Evolutionary conservation across 2,888 invertebrate genomes (phyloP).

Genomic region (Plutella xylostella): DNA sequence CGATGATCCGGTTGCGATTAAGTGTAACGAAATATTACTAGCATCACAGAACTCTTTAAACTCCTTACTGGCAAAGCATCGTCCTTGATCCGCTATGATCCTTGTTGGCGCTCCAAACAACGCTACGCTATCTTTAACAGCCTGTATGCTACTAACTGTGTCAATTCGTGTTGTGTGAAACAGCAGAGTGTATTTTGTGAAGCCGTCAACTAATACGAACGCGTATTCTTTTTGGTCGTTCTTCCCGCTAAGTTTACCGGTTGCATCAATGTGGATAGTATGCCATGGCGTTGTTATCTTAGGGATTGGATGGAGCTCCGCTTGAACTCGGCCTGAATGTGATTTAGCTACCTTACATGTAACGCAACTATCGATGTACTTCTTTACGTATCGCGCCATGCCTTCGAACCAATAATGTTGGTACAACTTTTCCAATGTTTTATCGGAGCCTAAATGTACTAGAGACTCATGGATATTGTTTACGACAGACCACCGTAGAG

Average conservation of each 20-base stretch:
- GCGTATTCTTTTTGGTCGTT: slow-evolving; percentile 23
- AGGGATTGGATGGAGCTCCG: slow-evolving; percentile 27
- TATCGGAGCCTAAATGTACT: slow-evolving; percentile 22
- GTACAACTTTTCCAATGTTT: slow-evolving; percentile 22
- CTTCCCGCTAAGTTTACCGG: slow-evolving; percentile 23
- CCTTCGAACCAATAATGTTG: slow-evolving; percentile 27
- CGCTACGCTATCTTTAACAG: not conserved
- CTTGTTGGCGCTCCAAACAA: slow-evolving; percentile 19
- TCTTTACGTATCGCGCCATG: slow-evolving; percentile 25
- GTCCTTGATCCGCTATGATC: slow-evolving; percentile 18
- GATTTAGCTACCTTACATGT: slow-evolving; percentile 27
- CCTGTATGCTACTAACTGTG: not conserved
- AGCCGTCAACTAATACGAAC: slow-evolving; percentile 23
- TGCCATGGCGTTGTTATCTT: slow-evolving; percentile 24
- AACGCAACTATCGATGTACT: slow-evolving; percentile 28
- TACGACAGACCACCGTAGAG: slow-evolving; percentile 24
- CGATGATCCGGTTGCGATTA: not conserved
- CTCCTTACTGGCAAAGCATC: slow-evolving; percentile 11
- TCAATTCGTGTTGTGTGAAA: slow-evolving; percentile 12
- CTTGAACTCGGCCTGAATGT: slow-evolving; percentile 22
- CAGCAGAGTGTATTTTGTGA: slow-evolving; percentile 22
- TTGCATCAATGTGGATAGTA: slow-evolving; percentile 25
- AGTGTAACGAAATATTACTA: slow-evolving; percentile 16
- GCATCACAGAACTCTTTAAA: slow-evolving; percentile 19
- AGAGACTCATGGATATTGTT: slow-evolving; percentile 22